Evolutionary conservation across 2,113 vertebrate species (phyloP).

Genomic region (Heterochromis multidens): DNA sequence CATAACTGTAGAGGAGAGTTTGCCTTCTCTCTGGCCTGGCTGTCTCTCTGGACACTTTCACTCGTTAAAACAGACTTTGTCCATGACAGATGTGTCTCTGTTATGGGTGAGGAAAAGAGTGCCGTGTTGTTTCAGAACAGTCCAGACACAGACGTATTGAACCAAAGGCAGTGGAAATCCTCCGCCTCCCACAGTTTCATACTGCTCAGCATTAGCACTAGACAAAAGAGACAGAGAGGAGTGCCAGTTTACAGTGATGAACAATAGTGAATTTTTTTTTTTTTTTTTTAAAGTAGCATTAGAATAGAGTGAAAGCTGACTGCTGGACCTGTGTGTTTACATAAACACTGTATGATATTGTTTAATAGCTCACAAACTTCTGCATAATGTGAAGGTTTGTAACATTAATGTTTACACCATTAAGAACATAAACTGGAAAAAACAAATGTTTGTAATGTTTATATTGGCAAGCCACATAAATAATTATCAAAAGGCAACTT

Average conservation of each 20-base stretch:
- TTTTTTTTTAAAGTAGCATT: background rate
- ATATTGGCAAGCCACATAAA: conserved; percentile 4
- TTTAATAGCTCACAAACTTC: conserved; percentile 36
- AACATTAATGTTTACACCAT: conserved; percentile 41
- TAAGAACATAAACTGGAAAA: conserved; percentile 22
- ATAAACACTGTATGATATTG: conserved; percentile 26
- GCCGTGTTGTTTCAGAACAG: conserved; percentile 35
- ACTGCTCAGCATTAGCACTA: conserved; percentile 42
- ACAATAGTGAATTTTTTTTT: conserved; percentile 1
- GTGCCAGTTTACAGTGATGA: conserved; percentile 36
- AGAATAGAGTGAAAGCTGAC: conserved; percentile 24
- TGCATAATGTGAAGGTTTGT: conserved; percentile 36
- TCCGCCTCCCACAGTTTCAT: conserved; percentile 38
- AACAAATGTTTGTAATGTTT: conserved; percentile 17
- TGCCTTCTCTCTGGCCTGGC: conserved; percentile 52
- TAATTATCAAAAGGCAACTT: conserved; percentile 5
- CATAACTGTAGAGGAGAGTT: conserved; percentile 43
- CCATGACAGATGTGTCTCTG: conserved; percentile 30
- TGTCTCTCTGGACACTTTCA: conserved; percentile 49
- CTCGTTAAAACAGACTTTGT: conserved; percentile 47
- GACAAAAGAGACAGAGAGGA: conserved; percentile 29
- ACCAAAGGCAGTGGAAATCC: conserved; percentile 60
- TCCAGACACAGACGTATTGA: conserved; percentile 36
- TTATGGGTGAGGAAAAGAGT: conserved; percentile 15
- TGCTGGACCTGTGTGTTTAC: conserved; percentile 41